Evolutionary conservation across 2,888 invertebrate genomes (phyloP).

Genomic region (Microplitis deprimator): DNA sequence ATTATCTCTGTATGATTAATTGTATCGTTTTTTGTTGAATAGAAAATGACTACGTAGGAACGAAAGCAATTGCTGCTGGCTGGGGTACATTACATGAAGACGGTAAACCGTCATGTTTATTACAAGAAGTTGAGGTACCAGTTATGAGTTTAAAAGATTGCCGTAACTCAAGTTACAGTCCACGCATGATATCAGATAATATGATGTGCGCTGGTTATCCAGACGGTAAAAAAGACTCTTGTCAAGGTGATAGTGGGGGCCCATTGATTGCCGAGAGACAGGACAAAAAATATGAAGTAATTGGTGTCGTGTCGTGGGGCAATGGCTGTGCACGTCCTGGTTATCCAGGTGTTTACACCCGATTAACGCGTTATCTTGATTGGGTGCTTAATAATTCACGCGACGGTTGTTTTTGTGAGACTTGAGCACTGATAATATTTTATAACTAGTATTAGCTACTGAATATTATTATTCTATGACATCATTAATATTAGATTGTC

Average conservation of each 20-base stretch:
- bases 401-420: constrained; percentile 86
- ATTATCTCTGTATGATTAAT: too few species aligned
- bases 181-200: constrained; percentile 88
- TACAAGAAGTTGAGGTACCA: constrained; percentile 88
- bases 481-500: too few species aligned
- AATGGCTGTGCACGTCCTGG: constrained; percentile 89
- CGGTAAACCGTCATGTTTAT: constrained; percentile 86
- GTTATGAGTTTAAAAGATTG: constrained; percentile 71
- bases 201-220: constrained; percentile 90
- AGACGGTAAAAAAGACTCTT: constrained; percentile 84
- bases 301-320: constrained; percentile 91
- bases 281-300: constrained; percentile 84
- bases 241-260: constrained; percentile 89
- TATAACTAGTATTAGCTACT: constrained; percentile 7
- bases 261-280: constrained; percentile 82
- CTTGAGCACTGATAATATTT: constrained; percentile 66
- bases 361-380: constrained; percentile 85
- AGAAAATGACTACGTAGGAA: constrained; percentile 82
- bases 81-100: constrained; percentile 92
- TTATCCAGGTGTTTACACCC: constrained; percentile 89
- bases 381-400: constrained; percentile 86
- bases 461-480: too few species aligned
- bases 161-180: constrained; percentile 82
- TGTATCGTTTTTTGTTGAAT: constrained; percentile 4
- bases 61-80: constrained; percentile 83